Base-by-base conservation (phyloP, 2,888 invertebrate genomes). In the Parasteatoda lunata region DNA sequence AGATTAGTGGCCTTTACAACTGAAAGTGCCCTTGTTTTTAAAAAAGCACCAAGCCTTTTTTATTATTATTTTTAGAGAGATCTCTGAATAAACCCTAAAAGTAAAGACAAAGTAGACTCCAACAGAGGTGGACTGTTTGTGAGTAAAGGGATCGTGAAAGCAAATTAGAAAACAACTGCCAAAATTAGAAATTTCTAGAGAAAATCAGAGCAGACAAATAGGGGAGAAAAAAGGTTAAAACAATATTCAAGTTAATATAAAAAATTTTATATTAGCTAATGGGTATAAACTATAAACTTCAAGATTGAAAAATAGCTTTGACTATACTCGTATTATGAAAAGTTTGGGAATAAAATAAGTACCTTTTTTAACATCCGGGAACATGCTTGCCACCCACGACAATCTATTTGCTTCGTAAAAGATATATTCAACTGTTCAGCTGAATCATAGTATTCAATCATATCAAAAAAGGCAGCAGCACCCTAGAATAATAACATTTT, bases 381-480 rank as follows among this genome's bases (percentile, higher is more conserved):
- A 89, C 96, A 96, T 0, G 96, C 95, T 91, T 95, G 95, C 97
- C 97, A 97, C 9, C 97, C 97, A 68, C 96, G 93, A 71, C 94
- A 93, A 84, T 95, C 95, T 92, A 97, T 95, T 90, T 94, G 94
- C 84, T 94, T 93, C 91, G 96, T 97, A 77, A 94, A 95, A 52
- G 95, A 95, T 89, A 97, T 95, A 91, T 95, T 95, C 88, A 97
- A 92, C 89, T 94, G 94, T 1, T 94, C 93, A 1, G 95, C 94
- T 69, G 97, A 96, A 91, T 97, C 97, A 92, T 97, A 97, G 92
- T 96, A 97, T 91, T 97, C 97, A 89, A 97, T 94, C 96, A 97
- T 97, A 92, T 97, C 97, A 92, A 96, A 97, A 82, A 97, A 92
- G 70, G 96, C 95, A 90, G 95, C 95, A 71, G 95, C 93, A 85